These are phyloP conservation scores for Auanema sp. DNA, from an alignment of 2,888 invertebrate genomes.

Conservation along the genomic window DNA sequence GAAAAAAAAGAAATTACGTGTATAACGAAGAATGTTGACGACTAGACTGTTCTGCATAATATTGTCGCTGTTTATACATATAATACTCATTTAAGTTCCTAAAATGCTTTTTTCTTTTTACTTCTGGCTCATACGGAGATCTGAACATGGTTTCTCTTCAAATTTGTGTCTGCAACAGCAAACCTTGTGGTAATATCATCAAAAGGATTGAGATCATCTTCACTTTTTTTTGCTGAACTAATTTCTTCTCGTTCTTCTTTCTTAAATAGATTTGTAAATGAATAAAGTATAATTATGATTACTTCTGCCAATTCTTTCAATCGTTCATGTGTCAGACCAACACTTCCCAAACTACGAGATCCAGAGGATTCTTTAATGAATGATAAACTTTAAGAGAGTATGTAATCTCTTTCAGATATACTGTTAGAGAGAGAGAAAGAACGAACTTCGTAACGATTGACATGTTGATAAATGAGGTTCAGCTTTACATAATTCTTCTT, in stretches of 20 bases:
- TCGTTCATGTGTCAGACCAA: not conserved
- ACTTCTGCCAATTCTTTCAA: not conserved
- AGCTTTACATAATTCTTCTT: constrained; percentile 36
- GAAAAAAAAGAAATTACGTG: constrained; percentile 7
- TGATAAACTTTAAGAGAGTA: not conserved
- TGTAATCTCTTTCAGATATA: not conserved
- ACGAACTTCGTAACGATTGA: constrained; percentile 1
- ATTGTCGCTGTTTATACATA: constrained; percentile 16
- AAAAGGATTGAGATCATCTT: constrained; percentile 15
- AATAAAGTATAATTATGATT: no score
- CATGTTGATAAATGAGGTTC: constrained; percentile 34
- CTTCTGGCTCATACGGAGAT: constrained; percentile 24
- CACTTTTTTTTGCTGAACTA: not conserved
- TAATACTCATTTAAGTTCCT: constrained; percentile 20
- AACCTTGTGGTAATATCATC: constrained; percentile 20
- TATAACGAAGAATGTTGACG: constrained; percentile 14
- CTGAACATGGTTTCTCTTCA: constrained; percentile 17
- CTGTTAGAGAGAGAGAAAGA: not conserved
- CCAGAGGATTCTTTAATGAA: no score
- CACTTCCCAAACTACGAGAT: not conserved
- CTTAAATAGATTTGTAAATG: not conserved
- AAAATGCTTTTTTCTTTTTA: constrained; percentile 18
- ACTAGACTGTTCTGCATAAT: constrained; percentile 6
- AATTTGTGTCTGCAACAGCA: not conserved
- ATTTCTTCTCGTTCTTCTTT: constrained; percentile 4